These are phyloP conservation scores for Chloroceryle amazona DNA, from an alignment of 2,797 vertebrate genomes.

Conservation along the genomic window DNA sequence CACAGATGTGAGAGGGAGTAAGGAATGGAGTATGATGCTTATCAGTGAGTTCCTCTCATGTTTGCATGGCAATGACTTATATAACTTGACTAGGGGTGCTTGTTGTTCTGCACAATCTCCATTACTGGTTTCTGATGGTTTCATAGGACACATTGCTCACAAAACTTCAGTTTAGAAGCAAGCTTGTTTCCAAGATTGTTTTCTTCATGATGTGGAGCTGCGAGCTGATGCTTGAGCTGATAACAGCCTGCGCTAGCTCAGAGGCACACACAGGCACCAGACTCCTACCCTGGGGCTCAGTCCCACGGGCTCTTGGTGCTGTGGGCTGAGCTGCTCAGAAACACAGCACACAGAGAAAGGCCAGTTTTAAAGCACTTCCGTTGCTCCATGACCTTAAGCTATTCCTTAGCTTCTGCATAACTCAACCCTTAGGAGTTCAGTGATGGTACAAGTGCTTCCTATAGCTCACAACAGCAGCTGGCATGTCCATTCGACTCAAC, in stretches of 20 bases:
- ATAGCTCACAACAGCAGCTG: neutral
- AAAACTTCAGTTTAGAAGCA: neutral
- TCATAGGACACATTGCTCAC: neutral
- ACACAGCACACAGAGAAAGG: neutral
- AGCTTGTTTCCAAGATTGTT: neutral
- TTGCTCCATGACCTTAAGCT: neutral
- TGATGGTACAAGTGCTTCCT: neutral
- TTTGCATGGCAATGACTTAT: neutral
- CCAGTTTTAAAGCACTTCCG: neutral
- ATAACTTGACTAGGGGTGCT: no score
- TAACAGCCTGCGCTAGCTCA: fast-evolving
- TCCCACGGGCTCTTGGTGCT: fast-evolving
- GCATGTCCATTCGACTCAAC: neutral
- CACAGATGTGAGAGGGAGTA: neutral
- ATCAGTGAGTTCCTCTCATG: neutral
- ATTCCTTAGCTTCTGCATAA: neutral
- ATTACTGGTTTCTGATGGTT: fast-evolving
- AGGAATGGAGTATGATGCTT: neutral
- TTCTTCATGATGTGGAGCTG: neutral
- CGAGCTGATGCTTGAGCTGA: fast-evolving
- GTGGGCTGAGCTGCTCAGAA: neutral
- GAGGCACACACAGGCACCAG: fast-evolving
- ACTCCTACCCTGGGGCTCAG: neutral
- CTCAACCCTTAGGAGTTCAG: neutral
- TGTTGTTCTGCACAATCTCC: neutral